These are phyloP conservation scores for Athene noctua DNA, from an alignment of 2,113 vertebrate species.

Conservation along the genomic window DNA sequence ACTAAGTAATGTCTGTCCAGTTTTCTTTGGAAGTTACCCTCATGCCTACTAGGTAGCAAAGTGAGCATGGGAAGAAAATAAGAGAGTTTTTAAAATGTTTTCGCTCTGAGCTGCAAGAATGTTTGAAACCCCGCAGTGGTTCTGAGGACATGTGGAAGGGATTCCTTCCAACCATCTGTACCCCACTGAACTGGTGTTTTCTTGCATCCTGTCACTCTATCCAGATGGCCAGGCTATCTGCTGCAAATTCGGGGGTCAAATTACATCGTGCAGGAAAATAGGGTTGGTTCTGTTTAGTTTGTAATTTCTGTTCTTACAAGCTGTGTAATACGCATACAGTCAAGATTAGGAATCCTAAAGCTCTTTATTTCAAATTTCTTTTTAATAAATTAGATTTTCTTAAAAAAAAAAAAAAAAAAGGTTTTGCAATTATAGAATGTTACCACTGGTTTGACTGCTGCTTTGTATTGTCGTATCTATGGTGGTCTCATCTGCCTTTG, in stretches of 20 bases:
- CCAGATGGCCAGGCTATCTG: not conserved
- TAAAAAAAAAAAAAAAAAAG: not conserved
- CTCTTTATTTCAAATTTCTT: not conserved
- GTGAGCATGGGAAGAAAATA: not conserved
- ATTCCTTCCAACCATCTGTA: not conserved
- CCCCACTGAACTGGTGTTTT: not conserved
- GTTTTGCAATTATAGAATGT: not conserved
- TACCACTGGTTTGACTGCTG: not conserved
- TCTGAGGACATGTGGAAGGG: not conserved
- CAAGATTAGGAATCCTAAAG: not conserved
- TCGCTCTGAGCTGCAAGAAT: not conserved
- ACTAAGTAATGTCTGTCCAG: too few relatives aligned
- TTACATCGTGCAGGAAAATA: not conserved
- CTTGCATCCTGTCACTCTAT: rapidly evolving
- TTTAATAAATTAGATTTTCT: not conserved
- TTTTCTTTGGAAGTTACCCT: not conserved
- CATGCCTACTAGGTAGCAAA: not conserved
- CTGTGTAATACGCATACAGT: rapidly evolving
- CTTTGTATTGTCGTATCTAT: not conserved
- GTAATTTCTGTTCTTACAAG: not conserved
- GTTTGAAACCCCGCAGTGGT: not conserved
- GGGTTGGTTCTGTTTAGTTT: not conserved
- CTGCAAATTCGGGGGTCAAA: not conserved
- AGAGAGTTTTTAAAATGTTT: not conserved
- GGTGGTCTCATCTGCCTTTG: not conserved